Evolutionary conservation across 2,888 invertebrate species (phyloP).

Genomic region (Physocephala rufipes): DNA sequence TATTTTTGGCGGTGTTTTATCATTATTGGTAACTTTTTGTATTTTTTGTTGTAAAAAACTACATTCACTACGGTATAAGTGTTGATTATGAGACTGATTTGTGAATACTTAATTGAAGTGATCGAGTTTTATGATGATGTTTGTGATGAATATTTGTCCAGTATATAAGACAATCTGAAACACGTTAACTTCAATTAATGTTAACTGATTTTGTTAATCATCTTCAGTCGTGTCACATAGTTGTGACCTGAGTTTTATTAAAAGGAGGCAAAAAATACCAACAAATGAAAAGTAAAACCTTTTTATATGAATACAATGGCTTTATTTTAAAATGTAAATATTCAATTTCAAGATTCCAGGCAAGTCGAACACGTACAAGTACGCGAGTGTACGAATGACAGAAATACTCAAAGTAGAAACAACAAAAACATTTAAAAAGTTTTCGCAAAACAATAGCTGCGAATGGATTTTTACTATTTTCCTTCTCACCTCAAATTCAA

Average conservation of each 20-base stretch:
- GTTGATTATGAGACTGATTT: too few relatives aligned
- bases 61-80: too few relatives aligned
- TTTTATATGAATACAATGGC: background rate
- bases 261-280: background rate
- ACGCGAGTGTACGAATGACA: too few relatives aligned
- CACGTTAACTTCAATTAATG: too few relatives aligned
- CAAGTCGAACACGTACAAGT: background rate
- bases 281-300: too few relatives aligned
- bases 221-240: too few relatives aligned
- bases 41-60: too few relatives aligned
- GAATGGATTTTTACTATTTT: constrained; percentile 7
- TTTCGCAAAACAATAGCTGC: constrained; percentile 23
- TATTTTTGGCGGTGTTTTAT: too few relatives aligned
- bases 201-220: too few relatives aligned
- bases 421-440: constrained; percentile 9
- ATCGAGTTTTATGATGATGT: background rate
- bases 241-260: background rate
- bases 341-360: constrained; percentile 7
- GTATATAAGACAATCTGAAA: background rate
- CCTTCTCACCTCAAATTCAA: background rate
- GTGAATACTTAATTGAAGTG: too few relatives aligned
- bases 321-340: background rate
- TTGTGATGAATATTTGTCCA: background rate
- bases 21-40: too few relatives aligned
- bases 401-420: constrained; percentile 1